These are phyloP conservation scores for Drosophila anomalata DNA, from an alignment of 2,888 invertebrate genomes.

Conservation along the genomic window DNA sequence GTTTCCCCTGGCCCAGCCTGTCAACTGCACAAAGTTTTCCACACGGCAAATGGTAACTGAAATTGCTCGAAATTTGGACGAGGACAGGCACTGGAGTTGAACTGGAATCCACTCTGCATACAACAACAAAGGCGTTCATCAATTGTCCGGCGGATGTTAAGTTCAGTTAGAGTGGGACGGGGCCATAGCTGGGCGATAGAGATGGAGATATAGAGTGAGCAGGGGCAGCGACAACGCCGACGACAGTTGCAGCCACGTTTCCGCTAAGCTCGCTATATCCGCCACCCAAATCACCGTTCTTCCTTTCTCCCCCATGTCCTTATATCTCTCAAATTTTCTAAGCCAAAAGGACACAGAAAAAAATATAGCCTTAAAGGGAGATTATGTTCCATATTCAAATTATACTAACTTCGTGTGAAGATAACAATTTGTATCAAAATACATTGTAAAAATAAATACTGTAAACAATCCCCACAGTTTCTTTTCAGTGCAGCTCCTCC, in stretches of 20 bases:
- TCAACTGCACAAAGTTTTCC: conserved; percentile 71
- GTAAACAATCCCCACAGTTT: background rate
- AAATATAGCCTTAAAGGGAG: background rate
- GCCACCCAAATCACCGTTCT: conserved; percentile 20
- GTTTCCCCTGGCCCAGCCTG: conserved; percentile 25
- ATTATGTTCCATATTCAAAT: background rate
- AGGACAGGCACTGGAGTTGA: conserved; percentile 36
- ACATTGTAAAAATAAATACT: background rate
- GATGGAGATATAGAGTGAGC: conserved; percentile 28
- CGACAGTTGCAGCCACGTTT: conserved; percentile 51
- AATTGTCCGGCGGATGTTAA: conserved; percentile 78
- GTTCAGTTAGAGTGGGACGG: conserved; percentile 48
- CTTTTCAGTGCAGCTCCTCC: conserved; percentile 25
- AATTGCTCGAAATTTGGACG: conserved; percentile 52
- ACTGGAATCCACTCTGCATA: conserved; percentile 52
- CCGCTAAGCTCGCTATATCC: conserved; percentile 66
- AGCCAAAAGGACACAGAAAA: background rate
- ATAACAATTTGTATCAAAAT: background rate
- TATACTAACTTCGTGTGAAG: background rate
- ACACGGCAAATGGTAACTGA: conserved; percentile 74
- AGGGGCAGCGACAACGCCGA: conserved; percentile 23
- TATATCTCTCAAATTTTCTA: background rate
- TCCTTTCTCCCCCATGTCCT: conserved; percentile 1
- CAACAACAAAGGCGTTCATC: conserved; percentile 69
- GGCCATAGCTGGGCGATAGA: background rate